Base-by-base conservation (phyloP, 2,113 vertebrate genomes). In the Carettochelys insculpta region DNA sequence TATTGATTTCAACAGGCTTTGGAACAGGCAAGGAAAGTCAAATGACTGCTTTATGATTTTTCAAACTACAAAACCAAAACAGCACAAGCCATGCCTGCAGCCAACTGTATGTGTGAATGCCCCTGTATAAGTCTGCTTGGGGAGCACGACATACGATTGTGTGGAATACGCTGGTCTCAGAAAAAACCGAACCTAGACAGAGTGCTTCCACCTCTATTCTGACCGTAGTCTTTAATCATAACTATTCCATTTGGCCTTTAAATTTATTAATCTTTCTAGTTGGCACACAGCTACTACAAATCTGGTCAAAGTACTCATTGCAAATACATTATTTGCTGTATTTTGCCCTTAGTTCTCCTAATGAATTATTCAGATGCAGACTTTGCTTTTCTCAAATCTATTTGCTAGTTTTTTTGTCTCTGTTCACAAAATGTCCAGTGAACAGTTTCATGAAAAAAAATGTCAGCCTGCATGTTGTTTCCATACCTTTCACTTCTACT, bases 1-100 rank as follows among this genome's bases (percentile, higher is more conserved):
- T 89, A 96, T 61, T 90, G 83, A 95, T 91, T 94, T 84, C 77
- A 85, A 61, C 75, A 88, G 68, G 61, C 61, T 92, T 85, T 90
- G 80, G 47, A 94, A 76, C 48, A 92, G 77, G 65, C 41, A 88
- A 88, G 52, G 80, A 88, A 94, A 95, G 25, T 61, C 51, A 47
- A 53, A 86, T 31, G 47, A 84, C 50, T 25, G 13, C 19, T 83
- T 85, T 52, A 45, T 52, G 86, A 76, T 24, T 89, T 84, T 50
- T 48, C 41, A 80, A 9, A 75, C 41, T 41, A 45, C 41, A 43
- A 13, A 41, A 71, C 38, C 51, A 71, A 19, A 75, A 51, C 58
- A 78, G 75, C 65, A 34, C n/a, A 61, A 45, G n/a, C 73, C 27
- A 43, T 52, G 71, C n/a, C 58, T 27, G 19, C 45, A 56, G 16